phyloP scores from a whole-genome alignment of 2,113 vertebrate genomes.

The Pica pica region DNA sequence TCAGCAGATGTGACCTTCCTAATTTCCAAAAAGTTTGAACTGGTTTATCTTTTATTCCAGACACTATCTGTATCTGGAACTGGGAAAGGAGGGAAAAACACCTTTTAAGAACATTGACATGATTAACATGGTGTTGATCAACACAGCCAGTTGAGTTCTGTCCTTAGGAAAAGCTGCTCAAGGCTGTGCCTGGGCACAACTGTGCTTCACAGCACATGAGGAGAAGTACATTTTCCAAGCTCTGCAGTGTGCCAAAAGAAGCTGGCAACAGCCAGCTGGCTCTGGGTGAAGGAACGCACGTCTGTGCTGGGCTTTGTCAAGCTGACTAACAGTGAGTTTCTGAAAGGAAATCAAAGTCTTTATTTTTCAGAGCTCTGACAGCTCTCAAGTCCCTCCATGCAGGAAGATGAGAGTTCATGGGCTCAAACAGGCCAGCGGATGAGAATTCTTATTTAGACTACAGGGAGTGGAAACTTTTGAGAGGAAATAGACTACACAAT shows the following conservation, averaged over 20 bases:
- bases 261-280: background rate
- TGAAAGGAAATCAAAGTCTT: background rate
- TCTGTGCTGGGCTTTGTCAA: background rate
- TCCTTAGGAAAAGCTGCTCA: background rate
- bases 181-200: background rate
- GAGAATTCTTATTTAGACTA: background rate
- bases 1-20: background rate
- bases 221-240: background rate
- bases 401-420: background rate
- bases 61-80: background rate
- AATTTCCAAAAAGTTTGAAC: background rate
- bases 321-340: background rate
- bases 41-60: background rate
- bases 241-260: background rate
- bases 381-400: background rate
- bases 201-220: background rate
- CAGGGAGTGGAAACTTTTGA: background rate
- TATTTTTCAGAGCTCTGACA: background rate
- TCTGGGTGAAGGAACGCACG: fast-evolving
- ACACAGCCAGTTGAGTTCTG: background rate
- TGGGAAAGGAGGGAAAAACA: background rate
- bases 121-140: background rate
- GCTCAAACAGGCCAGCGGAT: background rate
- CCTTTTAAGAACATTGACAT: background rate
- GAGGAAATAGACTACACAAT: background rate